Base-by-base conservation (phyloP, 1,140 invertebrate species). In the Hesperophylax magnus region DNA sequence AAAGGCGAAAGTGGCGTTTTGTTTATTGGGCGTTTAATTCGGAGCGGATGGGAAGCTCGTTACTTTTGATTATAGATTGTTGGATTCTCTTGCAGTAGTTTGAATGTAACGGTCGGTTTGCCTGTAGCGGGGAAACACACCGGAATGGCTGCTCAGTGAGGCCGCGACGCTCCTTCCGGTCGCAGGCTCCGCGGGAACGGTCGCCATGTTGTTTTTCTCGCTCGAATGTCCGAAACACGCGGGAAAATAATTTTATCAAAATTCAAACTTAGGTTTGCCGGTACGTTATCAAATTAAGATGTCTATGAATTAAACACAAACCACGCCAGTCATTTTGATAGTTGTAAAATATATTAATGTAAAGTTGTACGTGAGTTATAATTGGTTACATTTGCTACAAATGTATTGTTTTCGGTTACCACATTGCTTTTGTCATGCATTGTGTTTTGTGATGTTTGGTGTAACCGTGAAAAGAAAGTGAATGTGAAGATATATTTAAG, bases 211-310 rank as follows among this genome's bases (percentile, higher is more conserved):
- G 17, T 5, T 75, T 54, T 78, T 60, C 34, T 27, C 39, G 47
- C n/a, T 31, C 65, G 77, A 58, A 67, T 82, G 81, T 82, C 81
- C 80, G 79, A 82, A 72, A 71, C 77, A 75, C 81, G 81, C 78
- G 81, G 79, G 79, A 80, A 79, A 79, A 14, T 47, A 47, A 47
- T 14, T 14, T 9, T 47, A 14, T 14, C 11, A 14, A 47, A 47
- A 47, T 47, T 47, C 39, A 14, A 14, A 47, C 2, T 0, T 14
- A 47, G 1, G 3, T 14, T 47, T 11, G 39, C 11, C 39, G 39
- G 39, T 47, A 47, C 39, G 39, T 47, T 47, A 11, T 14, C 39
- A 47, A 47, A 47, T 47, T 47, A 47, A 47, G 39, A 47, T 11
- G 39, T 14, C 5, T 27, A 27, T 27, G 27, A 14, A 47, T 47